These are phyloP conservation scores for Synergus laeviventris DNA, from an alignment of 2,888 invertebrate genomes.

Conservation along the genomic window DNA sequence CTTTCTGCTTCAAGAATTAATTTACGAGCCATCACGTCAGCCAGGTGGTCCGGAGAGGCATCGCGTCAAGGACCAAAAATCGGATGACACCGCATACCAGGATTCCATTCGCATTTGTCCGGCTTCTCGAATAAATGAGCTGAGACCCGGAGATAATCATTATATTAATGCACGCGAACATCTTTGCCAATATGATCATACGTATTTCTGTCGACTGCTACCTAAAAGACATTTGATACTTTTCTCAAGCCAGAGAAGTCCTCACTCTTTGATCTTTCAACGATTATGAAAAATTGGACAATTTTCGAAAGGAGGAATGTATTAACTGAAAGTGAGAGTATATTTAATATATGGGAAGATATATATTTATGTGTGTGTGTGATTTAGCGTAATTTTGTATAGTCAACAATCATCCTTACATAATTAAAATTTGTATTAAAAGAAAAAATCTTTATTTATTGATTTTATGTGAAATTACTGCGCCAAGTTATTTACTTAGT, in stretches of 20 bases:
- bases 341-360: background rate
- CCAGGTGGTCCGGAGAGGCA: slow-evolving; percentile 41
- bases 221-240: slow-evolving; percentile 35
- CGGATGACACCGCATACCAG: slow-evolving; percentile 39
- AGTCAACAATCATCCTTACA: too few species aligned
- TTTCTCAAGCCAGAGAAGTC: background rate
- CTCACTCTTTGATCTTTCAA: slow-evolving; percentile 10
- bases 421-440: background rate
- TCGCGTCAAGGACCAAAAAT: slow-evolving; percentile 40
- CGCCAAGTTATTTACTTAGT: background rate
- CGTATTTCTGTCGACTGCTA: slow-evolving; percentile 38
- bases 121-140: slow-evolving; percentile 29
- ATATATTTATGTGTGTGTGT: too few species aligned
- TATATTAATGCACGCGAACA: slow-evolving; percentile 36
- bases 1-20: slow-evolving; percentile 39
- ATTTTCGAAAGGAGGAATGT: background rate
- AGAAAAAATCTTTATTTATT: background rate
- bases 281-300: slow-evolving; percentile 20
- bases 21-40: slow-evolving; percentile 40
- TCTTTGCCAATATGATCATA: slow-evolving; percentile 38
- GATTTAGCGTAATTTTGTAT: too few species aligned
- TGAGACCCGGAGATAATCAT: slow-evolving; percentile 33
- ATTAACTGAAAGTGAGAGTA: background rate
- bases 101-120: slow-evolving; percentile 40
- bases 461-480: background rate